These are phyloP conservation scores for Planococcus citri DNA, from an alignment of 1,140 invertebrate species.

Conservation along the genomic window DNA sequence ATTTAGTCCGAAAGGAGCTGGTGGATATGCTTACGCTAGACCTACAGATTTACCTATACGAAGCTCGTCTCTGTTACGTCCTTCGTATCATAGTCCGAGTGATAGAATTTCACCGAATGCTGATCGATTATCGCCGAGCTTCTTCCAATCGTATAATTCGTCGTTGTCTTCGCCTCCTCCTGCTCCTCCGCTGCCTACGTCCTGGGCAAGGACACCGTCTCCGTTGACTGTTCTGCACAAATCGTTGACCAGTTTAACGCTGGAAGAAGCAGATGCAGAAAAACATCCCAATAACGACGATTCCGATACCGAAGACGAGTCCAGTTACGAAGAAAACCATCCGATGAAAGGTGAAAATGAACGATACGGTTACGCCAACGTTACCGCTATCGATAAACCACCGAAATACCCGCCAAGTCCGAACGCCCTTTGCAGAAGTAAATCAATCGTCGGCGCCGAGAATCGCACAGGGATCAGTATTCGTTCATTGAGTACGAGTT, in stretches of 20 bases:
- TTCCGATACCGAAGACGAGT: neutral
- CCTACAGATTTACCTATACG: conserved; percentile 25
- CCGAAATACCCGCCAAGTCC: conserved; percentile 39
- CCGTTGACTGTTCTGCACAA: neutral
- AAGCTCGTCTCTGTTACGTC: conserved; percentile 10
- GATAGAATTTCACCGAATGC: neutral
- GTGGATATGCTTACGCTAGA: conserved; percentile 23
- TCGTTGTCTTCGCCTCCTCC: neutral
- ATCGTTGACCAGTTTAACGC: neutral
- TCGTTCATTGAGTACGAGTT: neutral
- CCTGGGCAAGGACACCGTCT: too few relatives aligned
- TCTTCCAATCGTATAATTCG: too few relatives aligned
- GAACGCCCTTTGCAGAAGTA: conserved; percentile 23
- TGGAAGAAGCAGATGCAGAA: neutral
- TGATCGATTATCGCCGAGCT: neutral
- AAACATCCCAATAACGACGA: neutral
- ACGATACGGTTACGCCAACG: neutral
- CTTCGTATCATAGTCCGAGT: neutral
- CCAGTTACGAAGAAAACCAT: neutral
- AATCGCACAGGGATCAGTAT: neutral
- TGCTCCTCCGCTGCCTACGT: neutral
- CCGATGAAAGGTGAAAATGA: neutral
- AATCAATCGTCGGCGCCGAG: neutral
- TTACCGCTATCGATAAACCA: conserved; percentile 37
- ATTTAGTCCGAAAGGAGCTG: conserved; percentile 2